Percentiles rank a stretch among this genome's conserved stretches.
Conservation (phyloP, 1,140 invertebrate genomes). For the Neotoxoptera formosana region DNA sequence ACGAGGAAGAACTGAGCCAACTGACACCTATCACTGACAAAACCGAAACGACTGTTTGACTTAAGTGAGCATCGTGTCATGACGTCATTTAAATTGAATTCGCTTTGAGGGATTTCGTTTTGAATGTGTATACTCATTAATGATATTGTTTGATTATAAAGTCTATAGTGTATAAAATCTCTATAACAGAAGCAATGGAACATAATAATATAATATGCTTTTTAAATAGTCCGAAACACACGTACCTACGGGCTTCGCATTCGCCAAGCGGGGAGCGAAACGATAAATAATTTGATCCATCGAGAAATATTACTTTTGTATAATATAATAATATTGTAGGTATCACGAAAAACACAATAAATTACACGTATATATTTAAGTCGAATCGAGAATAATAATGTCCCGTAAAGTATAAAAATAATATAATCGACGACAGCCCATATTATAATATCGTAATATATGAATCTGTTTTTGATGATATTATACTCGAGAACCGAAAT, state of each 20-base stretch:
- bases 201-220: too few relatives aligned
- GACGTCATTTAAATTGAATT: not conserved
- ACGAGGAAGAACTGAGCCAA: constrained; percentile 64
- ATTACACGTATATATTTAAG: not conserved
- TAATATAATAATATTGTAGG: not conserved
- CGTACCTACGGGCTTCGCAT: not conserved
- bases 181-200: not conserved
- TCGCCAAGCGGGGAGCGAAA: not conserved
- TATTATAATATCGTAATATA: too few relatives aligned
- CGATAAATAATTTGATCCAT: not conserved
- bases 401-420: not conserved
- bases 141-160: not conserved
- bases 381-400: not conserved
- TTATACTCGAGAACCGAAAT: not conserved
- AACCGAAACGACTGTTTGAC: constrained; percentile 62
- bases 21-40: constrained; percentile 63
- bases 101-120: not conserved
- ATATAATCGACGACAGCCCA: not conserved
- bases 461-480: not conserved
- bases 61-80: not conserved
- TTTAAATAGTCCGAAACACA: not conserved
- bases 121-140: not conserved
- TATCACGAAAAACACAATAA: not conserved
- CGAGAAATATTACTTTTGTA: not conserved
- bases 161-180: not conserved